phyloP scores from a whole-genome alignment of 2,113 vertebrate genomes.

The Leucopsar rothschildi region DNA sequence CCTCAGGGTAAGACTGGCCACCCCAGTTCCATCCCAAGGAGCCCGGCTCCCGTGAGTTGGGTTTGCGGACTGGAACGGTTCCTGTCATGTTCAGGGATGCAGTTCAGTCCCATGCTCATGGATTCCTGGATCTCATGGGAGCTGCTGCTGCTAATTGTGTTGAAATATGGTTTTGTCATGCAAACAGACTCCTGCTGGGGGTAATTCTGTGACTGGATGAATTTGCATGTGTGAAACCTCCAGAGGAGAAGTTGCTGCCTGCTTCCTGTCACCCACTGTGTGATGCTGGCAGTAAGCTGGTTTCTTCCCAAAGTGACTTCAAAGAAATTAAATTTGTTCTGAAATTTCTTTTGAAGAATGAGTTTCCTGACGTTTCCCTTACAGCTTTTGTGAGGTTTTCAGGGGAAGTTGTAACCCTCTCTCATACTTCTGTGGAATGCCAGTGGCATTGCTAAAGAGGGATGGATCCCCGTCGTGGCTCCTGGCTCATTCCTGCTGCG shows the following conservation, averaged over 20 bases:
- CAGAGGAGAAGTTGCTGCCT: not conserved
- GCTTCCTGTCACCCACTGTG: not conserved
- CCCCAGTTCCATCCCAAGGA: not conserved
- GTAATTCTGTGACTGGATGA: not conserved
- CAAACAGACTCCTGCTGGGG: not conserved
- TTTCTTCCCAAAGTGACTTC: not conserved
- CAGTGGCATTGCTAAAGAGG: accelerated
- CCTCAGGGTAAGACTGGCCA: not conserved
- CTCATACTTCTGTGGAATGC: not conserved
- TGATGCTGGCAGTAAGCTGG: not conserved
- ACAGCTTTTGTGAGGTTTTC: not conserved
- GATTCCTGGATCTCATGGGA: not conserved
- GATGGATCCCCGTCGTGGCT: not conserved
- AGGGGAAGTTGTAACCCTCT: not conserved
- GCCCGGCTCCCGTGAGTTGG: accelerated
- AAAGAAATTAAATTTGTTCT: not conserved
- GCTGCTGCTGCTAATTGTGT: not conserved
- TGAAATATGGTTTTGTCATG: slow-evolving; percentile 19
- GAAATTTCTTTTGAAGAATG: not conserved
- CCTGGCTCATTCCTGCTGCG: not conserved
- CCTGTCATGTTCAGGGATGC: not conserved
- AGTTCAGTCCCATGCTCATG: not conserved
- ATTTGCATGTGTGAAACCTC: not conserved
- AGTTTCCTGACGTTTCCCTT: not conserved
- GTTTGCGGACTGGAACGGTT: not conserved